Evolutionary conservation across 2,888 invertebrate genomes (phyloP), one percentile per base, ranked within the genome.

Genomic region (Morpho deidamia): DNA sequence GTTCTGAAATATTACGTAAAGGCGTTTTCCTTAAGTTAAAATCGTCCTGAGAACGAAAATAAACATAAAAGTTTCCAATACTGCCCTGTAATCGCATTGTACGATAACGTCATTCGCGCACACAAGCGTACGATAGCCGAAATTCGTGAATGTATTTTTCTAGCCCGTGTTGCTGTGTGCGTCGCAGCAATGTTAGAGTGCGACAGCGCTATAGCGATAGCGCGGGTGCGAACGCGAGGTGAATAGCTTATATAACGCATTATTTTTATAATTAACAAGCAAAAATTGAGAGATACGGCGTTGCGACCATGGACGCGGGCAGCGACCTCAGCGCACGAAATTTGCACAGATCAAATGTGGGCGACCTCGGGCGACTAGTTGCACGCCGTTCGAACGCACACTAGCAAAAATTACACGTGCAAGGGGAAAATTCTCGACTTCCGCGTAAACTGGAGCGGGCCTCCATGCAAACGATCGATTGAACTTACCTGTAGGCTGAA

Each of bases 181-280:
- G 78, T 65, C 71, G 72, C 74, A 72, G 70, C 76, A 74, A 69
- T 65, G 71, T 68, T 70, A 71, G 68, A 65, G 61, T 57, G 83
- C 71, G 77, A 84, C 67, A 59, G 71, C 47, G 40, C 56, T 74
- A 81, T 60, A 11, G 41, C 53, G 11, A 37, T 1, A 8, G 1
- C 8, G 7, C 32, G 47, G 9, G 81, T 53, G 69, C 49, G 72
- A 86, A 64, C 57, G 74, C 65, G 85, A 83, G 11, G 52, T 8
- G 42, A 39, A 62, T 63, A 74, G 61, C 74, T 89, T 89, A 89
- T 86, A 88, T 88, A 89, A 89, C 87, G 83, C 87, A 88, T 89
- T 89, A 88, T 89, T 89, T 88, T 89, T 88, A 88, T 88, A 89
- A 89, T 89, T 89, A 89, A 88, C 89, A 87, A 82, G 81, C 89